Conservation (phyloP, 2,113 vertebrate species). For the Oreotrochilus melanogaster region DNA sequence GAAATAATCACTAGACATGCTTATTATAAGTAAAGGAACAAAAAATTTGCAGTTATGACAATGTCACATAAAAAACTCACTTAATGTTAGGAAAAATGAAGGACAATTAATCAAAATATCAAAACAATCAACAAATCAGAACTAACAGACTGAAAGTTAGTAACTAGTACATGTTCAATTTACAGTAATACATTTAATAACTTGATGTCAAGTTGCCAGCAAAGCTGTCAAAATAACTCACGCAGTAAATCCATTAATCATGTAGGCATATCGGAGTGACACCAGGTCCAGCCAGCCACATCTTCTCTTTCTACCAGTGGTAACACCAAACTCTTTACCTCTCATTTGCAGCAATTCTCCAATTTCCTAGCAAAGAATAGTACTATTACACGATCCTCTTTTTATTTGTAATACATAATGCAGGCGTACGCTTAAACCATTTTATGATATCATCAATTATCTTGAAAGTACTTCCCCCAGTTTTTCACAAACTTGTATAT, state of each 20-base stretch:
- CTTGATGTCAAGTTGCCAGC: background rate
- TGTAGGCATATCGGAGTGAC: constrained; percentile 94
- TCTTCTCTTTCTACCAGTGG: constrained; percentile 94
- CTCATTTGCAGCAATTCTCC: constrained; percentile 91
- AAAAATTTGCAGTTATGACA: background rate
- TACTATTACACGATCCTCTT: background rate
- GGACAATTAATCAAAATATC: background rate
- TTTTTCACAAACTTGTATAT: background rate
- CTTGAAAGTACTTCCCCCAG: background rate
- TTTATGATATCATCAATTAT: background rate
- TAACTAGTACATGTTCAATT: background rate
- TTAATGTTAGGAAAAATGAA: background rate
- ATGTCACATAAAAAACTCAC: background rate
- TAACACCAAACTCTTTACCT: constrained; percentile 94
- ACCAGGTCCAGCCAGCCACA: constrained; percentile 98
- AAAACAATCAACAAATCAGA: background rate
- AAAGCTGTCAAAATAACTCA: constrained; percentile 78
- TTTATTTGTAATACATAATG: background rate
- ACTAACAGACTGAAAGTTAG: background rate
- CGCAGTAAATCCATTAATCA: constrained; percentile 99
- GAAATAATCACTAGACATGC: background rate
- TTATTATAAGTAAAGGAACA: background rate
- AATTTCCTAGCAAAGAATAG: constrained; percentile 78
- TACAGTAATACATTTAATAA: background rate
- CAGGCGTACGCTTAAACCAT: background rate